Conservation (phyloP, 2,113 vertebrate species). For the Megaceryle torquata region DNA sequence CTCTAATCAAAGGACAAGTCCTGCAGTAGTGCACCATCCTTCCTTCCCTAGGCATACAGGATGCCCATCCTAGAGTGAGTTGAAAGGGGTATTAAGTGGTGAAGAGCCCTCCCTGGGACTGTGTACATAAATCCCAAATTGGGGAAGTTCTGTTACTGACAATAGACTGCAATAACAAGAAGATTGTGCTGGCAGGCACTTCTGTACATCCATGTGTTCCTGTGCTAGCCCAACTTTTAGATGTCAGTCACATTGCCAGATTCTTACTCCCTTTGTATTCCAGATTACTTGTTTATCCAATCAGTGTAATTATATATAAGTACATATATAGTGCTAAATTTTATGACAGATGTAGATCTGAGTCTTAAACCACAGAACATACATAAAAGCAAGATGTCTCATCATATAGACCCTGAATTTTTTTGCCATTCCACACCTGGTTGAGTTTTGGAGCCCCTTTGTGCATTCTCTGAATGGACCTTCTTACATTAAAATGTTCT, state of each 20-base stretch:
- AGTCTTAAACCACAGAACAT: not conserved
- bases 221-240: not conserved
- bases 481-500: not conserved
- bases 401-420: not conserved
- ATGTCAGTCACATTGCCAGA: not conserved
- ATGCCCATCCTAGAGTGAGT: not conserved
- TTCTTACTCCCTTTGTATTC: not conserved
- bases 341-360: not conserved
- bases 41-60: not conserved
- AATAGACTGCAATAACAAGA: not conserved
- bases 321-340: not conserved
- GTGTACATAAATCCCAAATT: not conserved
- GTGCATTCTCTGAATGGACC: not conserved
- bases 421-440: not conserved
- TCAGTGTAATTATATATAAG: not conserved
- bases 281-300: not conserved
- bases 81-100: not conserved
- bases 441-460: not conserved
- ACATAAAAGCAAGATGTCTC: not conserved
- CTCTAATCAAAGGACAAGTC: not conserved
- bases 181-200: not conserved
- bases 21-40: not conserved
- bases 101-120: not conserved
- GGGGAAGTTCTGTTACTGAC: not conserved
- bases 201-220: not conserved